These are phyloP conservation scores for Coelopa frigida DNA, from an alignment of 1,140 invertebrate species.

Conservation along the genomic window DNA sequence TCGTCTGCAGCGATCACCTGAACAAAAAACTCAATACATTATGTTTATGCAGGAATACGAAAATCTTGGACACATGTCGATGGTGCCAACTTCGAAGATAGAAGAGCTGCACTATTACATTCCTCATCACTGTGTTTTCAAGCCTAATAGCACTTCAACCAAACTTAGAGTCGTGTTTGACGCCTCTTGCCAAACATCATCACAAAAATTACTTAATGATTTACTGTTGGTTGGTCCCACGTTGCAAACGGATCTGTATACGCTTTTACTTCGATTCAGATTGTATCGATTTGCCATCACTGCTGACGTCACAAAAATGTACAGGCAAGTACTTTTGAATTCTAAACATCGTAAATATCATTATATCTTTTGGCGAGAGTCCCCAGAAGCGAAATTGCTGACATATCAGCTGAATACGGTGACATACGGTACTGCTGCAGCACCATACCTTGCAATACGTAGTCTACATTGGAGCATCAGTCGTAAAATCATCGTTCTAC, in stretches of 20 bases:
- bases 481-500: constrained; percentile 3
- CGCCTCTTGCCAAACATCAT: constrained; percentile 7
- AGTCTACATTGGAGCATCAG: not conserved
- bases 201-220: constrained; percentile 38
- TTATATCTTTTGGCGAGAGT: constrained; percentile 43
- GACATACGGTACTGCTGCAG: constrained; percentile 10
- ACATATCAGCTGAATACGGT: constrained; percentile 15
- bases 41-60: constrained; percentile 31
- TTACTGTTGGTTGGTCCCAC: constrained; percentile 35
- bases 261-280: constrained; percentile 43
- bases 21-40: constrained; percentile 20
- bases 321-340: constrained; percentile 40
- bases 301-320: constrained; percentile 45
- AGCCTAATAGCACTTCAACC: constrained; percentile 19
- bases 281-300: constrained; percentile 28
- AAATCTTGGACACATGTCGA: constrained; percentile 22
- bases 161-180: constrained; percentile 34
- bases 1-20: constrained; percentile 13
- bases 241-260: constrained; percentile 42
- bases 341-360: constrained; percentile 35
- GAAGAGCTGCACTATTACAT: constrained; percentile 18
- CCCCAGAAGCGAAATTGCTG: constrained; percentile 17
- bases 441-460: constrained; percentile 1
- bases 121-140: constrained; percentile 29
- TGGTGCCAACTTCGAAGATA: constrained; percentile 3